Evolutionary conservation across 2,797 vertebrate species (phyloP).

Genomic region (Neostethus bicornis): DNA sequence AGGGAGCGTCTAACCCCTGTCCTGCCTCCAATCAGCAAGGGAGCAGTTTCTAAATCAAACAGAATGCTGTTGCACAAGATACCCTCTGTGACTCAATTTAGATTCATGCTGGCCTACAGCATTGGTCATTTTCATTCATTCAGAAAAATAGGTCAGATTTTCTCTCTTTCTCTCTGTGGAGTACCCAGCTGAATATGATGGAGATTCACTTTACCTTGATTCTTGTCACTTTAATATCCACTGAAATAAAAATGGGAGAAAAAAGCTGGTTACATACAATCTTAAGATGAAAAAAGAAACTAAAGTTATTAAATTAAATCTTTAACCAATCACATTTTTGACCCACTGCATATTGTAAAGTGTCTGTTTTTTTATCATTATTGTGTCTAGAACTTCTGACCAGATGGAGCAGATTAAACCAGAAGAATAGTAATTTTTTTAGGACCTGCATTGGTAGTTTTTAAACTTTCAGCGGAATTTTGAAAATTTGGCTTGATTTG

Average conservation of each 20-base stretch:
- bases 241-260: slow-evolving; percentile 20
- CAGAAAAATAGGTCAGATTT: slow-evolving; percentile 64
- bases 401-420: background rate
- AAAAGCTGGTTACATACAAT: slow-evolving; percentile 20
- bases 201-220: slow-evolving; percentile 44
- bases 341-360: background rate
- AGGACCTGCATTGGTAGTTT: background rate
- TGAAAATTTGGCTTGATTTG: slow-evolving; percentile 15
- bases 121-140: slow-evolving; percentile 69
- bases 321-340: slow-evolving; percentile 23
- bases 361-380: background rate
- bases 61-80: slow-evolving; percentile 55
- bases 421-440: background rate
- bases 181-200: slow-evolving; percentile 36
- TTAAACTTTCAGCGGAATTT: slow-evolving; percentile 7
- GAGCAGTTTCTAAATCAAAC: slow-evolving; percentile 66
- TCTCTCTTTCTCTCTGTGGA: slow-evolving; percentile 28
- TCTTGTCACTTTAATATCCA: slow-evolving; percentile 33
- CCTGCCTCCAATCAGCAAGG: slow-evolving; percentile 54
- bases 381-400: background rate
- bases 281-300: background rate
- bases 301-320: background rate
- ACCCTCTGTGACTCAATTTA: slow-evolving; percentile 59
- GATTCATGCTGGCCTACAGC: slow-evolving; percentile 52
- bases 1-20: slow-evolving; percentile 33